Evolutionary conservation across 2,113 vertebrate genomes (phyloP).

Genomic region (Rallus limicola): DNA sequence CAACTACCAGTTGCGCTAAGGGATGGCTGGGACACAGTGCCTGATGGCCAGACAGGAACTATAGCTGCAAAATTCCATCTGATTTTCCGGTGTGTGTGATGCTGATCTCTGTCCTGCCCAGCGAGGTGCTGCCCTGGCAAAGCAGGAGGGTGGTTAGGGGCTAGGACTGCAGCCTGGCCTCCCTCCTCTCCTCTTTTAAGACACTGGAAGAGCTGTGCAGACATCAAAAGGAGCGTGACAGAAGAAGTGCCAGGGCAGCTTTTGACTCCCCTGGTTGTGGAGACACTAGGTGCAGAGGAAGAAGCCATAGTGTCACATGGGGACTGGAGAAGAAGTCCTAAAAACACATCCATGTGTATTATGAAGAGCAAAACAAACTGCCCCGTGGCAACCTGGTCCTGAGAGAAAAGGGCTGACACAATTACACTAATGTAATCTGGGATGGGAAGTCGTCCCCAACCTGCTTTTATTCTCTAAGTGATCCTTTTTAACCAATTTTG

Average conservation of each 20-base stretch:
- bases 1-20: neutral
- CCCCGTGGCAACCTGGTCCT: neutral
- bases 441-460: neutral
- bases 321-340: neutral
- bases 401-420: neutral
- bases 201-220: neutral
- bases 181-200: neutral
- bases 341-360: neutral
- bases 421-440: constrained; percentile 41
- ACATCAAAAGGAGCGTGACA: rapidly evolving
- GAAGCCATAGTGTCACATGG: neutral
- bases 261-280: neutral
- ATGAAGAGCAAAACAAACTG: constrained; percentile 17
- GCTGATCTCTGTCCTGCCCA: neutral
- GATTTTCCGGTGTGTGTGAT: neutral
- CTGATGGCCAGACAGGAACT: neutral
- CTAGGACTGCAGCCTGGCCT: neutral
- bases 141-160: rapidly evolving
- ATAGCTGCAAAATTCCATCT: neutral
- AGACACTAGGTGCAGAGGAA: neutral
- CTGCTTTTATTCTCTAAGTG: constrained; percentile 43
- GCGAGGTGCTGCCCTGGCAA: neutral
- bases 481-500: constrained; percentile 37
- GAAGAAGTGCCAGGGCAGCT: neutral
- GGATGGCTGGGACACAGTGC: neutral